A percentile compares a stretch with the other conserved stretches of the same genome.
phyloP scores from a whole-genome alignment of 1,140 invertebrate genomes.

The Brachionus calyciflorus region DNA sequence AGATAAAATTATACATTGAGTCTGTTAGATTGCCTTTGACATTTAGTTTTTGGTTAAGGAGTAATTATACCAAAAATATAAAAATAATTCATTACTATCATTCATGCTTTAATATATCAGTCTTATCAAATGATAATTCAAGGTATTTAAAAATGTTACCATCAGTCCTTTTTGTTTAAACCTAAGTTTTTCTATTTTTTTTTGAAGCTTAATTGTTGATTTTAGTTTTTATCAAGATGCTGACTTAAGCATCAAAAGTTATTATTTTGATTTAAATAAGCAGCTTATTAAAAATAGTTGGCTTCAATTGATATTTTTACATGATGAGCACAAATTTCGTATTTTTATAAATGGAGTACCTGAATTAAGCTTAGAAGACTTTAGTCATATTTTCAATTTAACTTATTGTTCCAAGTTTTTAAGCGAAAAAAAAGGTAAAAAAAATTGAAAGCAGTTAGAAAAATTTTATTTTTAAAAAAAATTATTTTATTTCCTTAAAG shows the following conservation, averaged over 20 bases:
- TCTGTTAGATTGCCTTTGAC: not conserved
- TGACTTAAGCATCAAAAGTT: not conserved
- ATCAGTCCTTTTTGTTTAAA: not conserved
- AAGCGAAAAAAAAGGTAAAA: not conserved
- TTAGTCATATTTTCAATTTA: not conserved
- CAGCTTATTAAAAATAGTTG: not conserved
- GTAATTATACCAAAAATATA: slow-evolving; percentile 29
- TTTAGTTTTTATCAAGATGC: not conserved
- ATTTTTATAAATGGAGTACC: slow-evolving; percentile 12
- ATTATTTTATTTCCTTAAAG: not conserved
- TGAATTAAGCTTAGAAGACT: not conserved
- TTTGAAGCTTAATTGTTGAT: not conserved
- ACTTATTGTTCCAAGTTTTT: not conserved
- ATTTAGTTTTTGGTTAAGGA: slow-evolving; percentile 30
- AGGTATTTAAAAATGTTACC: not conserved
- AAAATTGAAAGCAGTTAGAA: too few relatives aligned
- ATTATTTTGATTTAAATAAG: not conserved
- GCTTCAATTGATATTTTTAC: slow-evolving; percentile 10
- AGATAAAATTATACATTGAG: not conserved
- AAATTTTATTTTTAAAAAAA: not conserved
- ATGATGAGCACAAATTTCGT: not conserved
- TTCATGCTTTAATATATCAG: slow-evolving; percentile 3
- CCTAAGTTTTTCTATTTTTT: not conserved
- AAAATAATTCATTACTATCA: not conserved
- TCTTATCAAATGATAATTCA: slow-evolving; percentile 27